Percentiles rank a stretch among this genome's conserved stretches.
These are phyloP conservation scores for Hippocampus comes DNA, from an alignment of 2,113 vertebrate species.

Conservation along the genomic window DNA sequence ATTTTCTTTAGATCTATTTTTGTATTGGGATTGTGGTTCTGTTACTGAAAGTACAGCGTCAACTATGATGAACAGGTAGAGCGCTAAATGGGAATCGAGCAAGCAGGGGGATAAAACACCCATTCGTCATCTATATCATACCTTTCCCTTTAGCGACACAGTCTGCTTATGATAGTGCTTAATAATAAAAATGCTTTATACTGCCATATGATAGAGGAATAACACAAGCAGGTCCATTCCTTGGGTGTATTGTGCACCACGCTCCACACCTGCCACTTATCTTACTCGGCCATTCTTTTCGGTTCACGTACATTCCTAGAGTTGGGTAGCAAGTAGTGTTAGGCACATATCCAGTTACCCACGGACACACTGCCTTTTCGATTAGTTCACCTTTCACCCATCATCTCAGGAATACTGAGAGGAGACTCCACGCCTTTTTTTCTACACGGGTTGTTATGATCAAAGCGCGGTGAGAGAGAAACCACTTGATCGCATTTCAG, in stretches of 20 bases:
- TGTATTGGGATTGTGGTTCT: constrained; percentile 69
- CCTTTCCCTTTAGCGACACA: constrained; percentile 67
- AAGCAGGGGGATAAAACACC: constrained; percentile 50
- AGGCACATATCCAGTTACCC: constrained; percentile 64
- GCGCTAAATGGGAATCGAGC: constrained; percentile 37
- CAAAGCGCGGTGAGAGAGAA: constrained; percentile 36
- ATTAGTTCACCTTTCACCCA: constrained; percentile 61
- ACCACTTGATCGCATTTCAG: constrained; percentile 8
- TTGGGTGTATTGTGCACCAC: constrained; percentile 67
- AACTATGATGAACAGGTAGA: constrained; percentile 38
- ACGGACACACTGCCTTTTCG: constrained; percentile 69
- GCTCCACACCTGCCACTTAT: constrained; percentile 67
- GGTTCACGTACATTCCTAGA: constrained; percentile 73
- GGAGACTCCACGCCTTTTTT: constrained; percentile 70
- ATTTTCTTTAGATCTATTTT: constrained; percentile 76
- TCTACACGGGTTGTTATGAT: constrained; percentile 64
- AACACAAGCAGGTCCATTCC: constrained; percentile 76
- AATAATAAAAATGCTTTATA: constrained; percentile 75
- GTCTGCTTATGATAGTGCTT: constrained; percentile 70
- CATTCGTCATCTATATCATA: constrained; percentile 51
- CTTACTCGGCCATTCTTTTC: constrained; percentile 60
- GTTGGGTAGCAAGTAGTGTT: constrained; percentile 64
- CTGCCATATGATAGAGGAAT: constrained; percentile 71
- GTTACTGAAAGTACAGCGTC: constrained; percentile 59
- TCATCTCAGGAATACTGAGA: constrained; percentile 74